Evolutionary conservation across 2,888 invertebrate species (phyloP).

Genomic region (Drosophila paracracens): DNA sequence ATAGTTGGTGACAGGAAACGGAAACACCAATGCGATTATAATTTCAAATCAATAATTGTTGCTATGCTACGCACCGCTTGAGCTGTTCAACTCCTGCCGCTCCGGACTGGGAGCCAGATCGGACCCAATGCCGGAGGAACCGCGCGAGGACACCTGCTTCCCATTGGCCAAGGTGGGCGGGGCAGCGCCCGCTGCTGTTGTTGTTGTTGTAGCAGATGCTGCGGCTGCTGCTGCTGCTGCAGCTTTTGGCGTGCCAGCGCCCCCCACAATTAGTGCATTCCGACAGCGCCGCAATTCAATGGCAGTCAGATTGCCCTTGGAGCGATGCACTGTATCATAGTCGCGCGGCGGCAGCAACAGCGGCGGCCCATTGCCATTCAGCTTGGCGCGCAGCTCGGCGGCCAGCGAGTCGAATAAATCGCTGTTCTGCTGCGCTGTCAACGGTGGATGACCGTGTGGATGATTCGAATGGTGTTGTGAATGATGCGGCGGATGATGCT

Average conservation of each 20-base stretch:
- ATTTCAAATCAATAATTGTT: neutral
- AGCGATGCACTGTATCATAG: conserved; percentile 94
- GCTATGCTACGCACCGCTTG: conserved; percentile 82
- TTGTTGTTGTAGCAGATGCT: conserved; percentile 66
- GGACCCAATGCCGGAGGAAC: conserved; percentile 95
- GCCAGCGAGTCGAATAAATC: conserved; percentile 96
- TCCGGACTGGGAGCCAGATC: conserved; percentile 95
- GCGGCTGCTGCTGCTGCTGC: conserved; percentile 56
- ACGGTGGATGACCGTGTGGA: conserved; percentile 61
- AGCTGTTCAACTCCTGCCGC: conserved; percentile 85
- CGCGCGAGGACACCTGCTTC: conserved; percentile 89
- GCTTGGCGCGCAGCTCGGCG: conserved; percentile 93
- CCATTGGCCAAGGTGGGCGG: conserved; percentile 51
- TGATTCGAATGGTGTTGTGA: conserved; percentile 59
- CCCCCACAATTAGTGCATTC: conserved; percentile 84
- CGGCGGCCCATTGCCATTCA: conserved; percentile 89
- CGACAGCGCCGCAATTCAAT: conserved; percentile 87
- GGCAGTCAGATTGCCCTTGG: conserved; percentile 90
- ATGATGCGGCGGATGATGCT: conserved; percentile 43
- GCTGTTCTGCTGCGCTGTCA: conserved; percentile 86
- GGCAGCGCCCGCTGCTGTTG: conserved; percentile 83
- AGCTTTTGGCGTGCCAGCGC: conserved; percentile 72
- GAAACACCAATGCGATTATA: neutral
- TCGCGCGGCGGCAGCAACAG: conserved; percentile 96
- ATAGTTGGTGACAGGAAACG: neutral